These are phyloP conservation scores for Triplophysa tibetana DNA, from an alignment of 2,113 vertebrate genomes.

Conservation along the genomic window DNA sequence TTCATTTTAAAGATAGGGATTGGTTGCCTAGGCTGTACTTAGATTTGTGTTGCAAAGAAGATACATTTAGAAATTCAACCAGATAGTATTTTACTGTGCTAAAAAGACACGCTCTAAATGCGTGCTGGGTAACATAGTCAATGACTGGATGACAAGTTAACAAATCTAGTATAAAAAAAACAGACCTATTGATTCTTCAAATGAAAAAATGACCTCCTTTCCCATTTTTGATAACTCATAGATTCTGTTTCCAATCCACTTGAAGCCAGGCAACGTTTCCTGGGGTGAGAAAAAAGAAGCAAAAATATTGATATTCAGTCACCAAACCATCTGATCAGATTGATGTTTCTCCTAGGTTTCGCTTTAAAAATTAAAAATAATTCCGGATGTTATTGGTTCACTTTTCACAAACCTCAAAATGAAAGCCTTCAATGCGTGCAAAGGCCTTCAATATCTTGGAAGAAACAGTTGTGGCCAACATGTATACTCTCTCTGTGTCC, in stretches of 20 bases:
- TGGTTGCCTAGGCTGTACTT: too few species aligned
- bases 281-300: constrained; percentile 59
- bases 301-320: constrained; percentile 46
- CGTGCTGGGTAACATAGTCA: too few species aligned
- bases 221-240: constrained; percentile 81
- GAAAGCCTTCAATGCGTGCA: constrained; percentile 85
- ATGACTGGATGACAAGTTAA: not conserved
- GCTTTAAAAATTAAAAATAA: too few species aligned
- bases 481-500: constrained; percentile 77
- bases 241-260: constrained; percentile 93
- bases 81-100: too few species aligned
- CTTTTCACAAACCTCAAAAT: constrained; percentile 82
- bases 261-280: constrained; percentile 97
- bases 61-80: too few species aligned
- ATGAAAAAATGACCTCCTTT: constrained; percentile 88
- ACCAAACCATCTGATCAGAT: not conserved
- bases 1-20: too few species aligned
- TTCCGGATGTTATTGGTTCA: not conserved
- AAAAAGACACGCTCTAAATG: too few species aligned
- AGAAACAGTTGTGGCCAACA: constrained; percentile 93
- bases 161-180: not conserved
- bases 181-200: constrained; percentile 96
- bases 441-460: constrained; percentile 89
- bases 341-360: too few species aligned
- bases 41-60: too few species aligned